Percentiles rank a stretch among this genome's conserved stretches.
phyloP scores from a whole-genome alignment of 92 coral and sea anemone genomes.

The Paramuricea clavata region DNA sequence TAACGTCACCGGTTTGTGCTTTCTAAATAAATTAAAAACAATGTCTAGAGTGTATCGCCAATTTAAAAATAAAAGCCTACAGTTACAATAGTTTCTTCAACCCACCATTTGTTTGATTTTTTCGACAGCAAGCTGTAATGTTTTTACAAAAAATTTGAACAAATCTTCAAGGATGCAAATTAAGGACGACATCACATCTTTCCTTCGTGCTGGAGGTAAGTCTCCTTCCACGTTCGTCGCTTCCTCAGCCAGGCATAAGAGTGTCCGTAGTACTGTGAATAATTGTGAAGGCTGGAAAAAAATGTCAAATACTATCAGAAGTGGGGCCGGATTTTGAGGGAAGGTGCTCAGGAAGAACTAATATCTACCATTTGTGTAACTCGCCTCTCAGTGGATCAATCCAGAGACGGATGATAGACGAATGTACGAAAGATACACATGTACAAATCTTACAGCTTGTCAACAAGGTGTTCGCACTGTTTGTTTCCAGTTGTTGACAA shows the following conservation, averaged over 20 bases:
- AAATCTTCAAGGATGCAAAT: slow-evolving; percentile 74
- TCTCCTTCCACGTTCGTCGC: slow-evolving; percentile 80
- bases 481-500: too few species aligned
- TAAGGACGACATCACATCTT: slow-evolving; percentile 81
- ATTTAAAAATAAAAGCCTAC: too few species aligned
- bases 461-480: too few species aligned
- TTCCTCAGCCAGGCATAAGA: slow-evolving; percentile 91
- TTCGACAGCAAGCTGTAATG: slow-evolving; percentile 67
- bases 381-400: too few species aligned
- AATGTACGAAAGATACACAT: too few species aligned
- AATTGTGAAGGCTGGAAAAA: slow-evolving; percentile 77
- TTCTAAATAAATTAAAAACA: slow-evolving; percentile 7
- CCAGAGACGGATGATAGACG: too few species aligned
- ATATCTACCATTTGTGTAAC: too few species aligned
- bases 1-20: background rate
- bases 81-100: too few species aligned
- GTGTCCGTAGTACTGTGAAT: slow-evolving; percentile 82
- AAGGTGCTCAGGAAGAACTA: too few species aligned
- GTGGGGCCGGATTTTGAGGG: too few species aligned
- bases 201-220: slow-evolving; percentile 75
- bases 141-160: slow-evolving; percentile 82
- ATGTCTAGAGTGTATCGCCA: too few species aligned
- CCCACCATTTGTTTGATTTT: slow-evolving; percentile 76
- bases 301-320: background rate
- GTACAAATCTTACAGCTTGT: too few species aligned